Percentiles rank a stretch among this genome's conserved stretches.
These are phyloP conservation scores for Aspidiotus rigidus DNA, from an alignment of 2,888 invertebrate species.

Conservation along the genomic window DNA sequence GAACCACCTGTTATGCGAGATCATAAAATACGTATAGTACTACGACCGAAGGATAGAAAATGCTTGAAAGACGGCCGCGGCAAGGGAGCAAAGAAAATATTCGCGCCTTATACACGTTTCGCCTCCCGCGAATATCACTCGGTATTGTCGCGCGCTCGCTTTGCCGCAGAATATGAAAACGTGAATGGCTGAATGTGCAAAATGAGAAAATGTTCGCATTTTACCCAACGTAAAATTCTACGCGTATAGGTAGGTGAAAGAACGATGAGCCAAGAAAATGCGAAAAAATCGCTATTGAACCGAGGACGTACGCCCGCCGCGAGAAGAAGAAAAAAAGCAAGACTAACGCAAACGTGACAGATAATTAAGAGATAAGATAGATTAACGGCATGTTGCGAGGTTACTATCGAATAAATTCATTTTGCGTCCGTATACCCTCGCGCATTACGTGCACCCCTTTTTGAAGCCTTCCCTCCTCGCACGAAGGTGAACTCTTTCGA, in stretches of 20 bases:
- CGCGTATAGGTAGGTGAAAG: neutral
- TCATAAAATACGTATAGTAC: neutral
- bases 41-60: neutral
- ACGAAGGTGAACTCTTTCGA: neutral
- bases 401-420: slow-evolving; percentile 16
- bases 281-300: neutral
- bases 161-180: neutral
- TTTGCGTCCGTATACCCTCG: neutral
- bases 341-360: slow-evolving; percentile 16
- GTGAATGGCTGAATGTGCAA: neutral
- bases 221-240: neutral
- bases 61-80: neutral
- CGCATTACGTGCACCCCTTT: neutral
- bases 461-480: neutral
- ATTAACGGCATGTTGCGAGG: slow-evolving; percentile 16
- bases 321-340: neutral
- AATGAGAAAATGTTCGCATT: neutral
- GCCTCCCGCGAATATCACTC: neutral
- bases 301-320: neutral
- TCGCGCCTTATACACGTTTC: neutral
- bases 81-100: neutral
- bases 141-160: neutral
- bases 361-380: slow-evolving; percentile 19
- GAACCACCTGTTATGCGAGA: slow-evolving; percentile 15
- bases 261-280: neutral